phyloP scores from a whole-genome alignment of 1,140 invertebrate species.

The Brachionus plicatilis region DNA sequence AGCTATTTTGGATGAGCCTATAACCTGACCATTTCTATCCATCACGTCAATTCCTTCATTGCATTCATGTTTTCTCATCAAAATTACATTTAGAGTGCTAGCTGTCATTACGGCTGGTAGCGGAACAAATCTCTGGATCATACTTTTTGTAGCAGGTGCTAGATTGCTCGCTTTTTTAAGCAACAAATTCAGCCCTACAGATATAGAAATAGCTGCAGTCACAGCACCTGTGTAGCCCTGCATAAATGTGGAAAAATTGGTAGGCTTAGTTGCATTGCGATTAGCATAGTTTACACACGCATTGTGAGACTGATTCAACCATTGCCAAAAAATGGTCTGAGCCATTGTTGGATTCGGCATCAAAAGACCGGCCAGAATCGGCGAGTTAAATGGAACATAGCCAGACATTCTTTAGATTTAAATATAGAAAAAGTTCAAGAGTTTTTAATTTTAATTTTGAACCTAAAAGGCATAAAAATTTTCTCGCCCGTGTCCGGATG shows the following conservation, averaged over 20 bases:
- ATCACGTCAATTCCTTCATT: constrained; percentile 57
- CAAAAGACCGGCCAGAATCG: constrained; percentile 58
- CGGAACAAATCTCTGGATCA: constrained; percentile 59
- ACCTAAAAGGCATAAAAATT: constrained; percentile 58
- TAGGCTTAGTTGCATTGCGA: constrained; percentile 58
- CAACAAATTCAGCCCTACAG: constrained; percentile 54
- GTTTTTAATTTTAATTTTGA: neutral
- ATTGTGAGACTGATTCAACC: constrained; percentile 60
- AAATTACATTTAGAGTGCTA: constrained; percentile 57
- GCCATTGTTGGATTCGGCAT: constrained; percentile 56
- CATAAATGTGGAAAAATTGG: constrained; percentile 54
- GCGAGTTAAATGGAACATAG: constrained; percentile 59
- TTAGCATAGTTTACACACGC: constrained; percentile 59
- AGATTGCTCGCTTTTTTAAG: constrained; percentile 54
- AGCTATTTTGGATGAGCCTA: constrained; percentile 58
- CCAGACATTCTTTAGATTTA: constrained; percentile 46
- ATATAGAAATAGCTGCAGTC: constrained; percentile 53
- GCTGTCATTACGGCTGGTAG: constrained; percentile 59
- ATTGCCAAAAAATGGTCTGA: constrained; percentile 58
- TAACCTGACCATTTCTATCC: constrained; percentile 52
- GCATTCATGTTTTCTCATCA: constrained; percentile 59
- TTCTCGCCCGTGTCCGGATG: constrained; percentile 60
- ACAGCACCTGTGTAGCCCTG: constrained; percentile 57
- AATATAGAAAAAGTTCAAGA: neutral
- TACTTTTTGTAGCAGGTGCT: constrained; percentile 52